These are phyloP conservation scores for Sinhomidia bicolor DNA, from an alignment of 2,888 invertebrate species.

Conservation along the genomic window DNA sequence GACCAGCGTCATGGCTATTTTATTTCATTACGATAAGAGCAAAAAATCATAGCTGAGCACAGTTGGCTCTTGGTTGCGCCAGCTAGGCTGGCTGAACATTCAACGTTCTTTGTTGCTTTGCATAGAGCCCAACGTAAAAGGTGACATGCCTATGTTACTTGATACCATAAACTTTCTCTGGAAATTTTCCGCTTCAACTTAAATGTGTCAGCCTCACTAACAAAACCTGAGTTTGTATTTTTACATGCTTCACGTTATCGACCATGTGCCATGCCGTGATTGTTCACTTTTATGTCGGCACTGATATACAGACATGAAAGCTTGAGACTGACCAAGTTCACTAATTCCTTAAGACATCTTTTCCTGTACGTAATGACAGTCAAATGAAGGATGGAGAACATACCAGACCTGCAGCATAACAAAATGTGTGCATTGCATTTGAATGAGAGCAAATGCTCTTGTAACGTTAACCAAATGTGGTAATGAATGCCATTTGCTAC, in stretches of 20 bases:
- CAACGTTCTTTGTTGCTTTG: neutral
- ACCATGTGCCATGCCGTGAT: neutral
- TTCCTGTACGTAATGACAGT: too few species aligned
- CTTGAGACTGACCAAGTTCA: neutral
- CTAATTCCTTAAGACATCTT: neutral
- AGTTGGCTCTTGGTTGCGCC: neutral
- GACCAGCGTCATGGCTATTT: neutral
- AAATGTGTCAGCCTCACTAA: neutral
- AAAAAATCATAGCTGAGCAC: neutral
- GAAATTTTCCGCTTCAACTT: slow-evolving; percentile 20
- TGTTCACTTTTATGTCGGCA: neutral
- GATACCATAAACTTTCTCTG: slow-evolving; percentile 19
- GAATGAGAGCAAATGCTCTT: too few species aligned
- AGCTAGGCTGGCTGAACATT: neutral
- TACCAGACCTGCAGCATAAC: too few species aligned
- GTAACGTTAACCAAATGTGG: too few species aligned
- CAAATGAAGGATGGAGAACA: too few species aligned
- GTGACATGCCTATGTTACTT: neutral
- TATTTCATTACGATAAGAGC: neutral
- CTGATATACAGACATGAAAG: neutral
- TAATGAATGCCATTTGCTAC: too few species aligned
- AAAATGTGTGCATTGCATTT: too few species aligned
- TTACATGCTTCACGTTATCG: neutral
- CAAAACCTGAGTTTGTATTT: too few species aligned
- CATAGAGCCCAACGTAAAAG: neutral